Conservation (phyloP, 2,113 vertebrate genomes). For the Puntigrus tetrazona region DNA sequence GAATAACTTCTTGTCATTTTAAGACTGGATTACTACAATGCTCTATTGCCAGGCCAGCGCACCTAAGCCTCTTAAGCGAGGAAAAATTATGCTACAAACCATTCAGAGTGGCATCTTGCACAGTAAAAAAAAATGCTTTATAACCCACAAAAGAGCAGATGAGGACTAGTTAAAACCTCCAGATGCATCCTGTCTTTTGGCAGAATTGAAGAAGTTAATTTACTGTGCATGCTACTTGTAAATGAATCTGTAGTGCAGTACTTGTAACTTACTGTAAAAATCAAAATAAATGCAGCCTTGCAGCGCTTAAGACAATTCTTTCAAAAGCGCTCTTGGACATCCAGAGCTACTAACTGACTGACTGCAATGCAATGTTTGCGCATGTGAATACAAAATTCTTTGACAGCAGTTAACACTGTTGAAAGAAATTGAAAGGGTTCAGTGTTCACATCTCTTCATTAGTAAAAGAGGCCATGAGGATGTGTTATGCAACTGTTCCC, state of each 20-base stretch:
- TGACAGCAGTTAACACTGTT: background rate
- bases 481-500: constrained; percentile 32
- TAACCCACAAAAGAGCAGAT: background rate
- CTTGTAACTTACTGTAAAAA: no score
- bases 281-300: no score
- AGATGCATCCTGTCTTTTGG: background rate
- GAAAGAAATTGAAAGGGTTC: background rate
- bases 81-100: no score
- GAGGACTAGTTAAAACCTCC: background rate
- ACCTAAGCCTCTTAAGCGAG: background rate
- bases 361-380: background rate
- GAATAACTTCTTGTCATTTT: no score
- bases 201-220: background rate
- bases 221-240: no score
- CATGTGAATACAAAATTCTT: background rate
- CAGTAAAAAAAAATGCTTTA: background rate
- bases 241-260: no score
- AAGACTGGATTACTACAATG: background rate
- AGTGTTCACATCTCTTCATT: constrained; percentile 20
- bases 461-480: constrained; percentile 14
- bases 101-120: no score
- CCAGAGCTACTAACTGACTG: background rate
- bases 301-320: background rate
- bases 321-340: background rate
- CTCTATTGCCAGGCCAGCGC: background rate